Percentiles rank a stretch among this genome's conserved stretches.
Conservation (phyloP, 2,113 vertebrate species). For the Campylomormyrus tamandua region DNA sequence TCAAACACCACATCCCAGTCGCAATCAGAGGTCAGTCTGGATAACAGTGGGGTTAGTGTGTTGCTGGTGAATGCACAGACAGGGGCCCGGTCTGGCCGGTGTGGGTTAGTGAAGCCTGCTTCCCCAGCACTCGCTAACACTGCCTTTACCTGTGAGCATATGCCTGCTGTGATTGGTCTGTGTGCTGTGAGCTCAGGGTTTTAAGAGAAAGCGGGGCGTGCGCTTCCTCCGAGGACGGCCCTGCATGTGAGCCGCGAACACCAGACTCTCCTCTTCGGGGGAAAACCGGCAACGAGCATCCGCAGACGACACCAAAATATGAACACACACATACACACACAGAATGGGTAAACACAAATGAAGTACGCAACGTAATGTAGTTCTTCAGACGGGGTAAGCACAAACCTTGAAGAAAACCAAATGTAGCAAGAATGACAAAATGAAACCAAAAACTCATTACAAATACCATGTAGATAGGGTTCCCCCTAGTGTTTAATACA, state of each 20-base stretch:
- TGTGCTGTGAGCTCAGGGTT: constrained; percentile 57
- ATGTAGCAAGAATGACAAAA: background rate
- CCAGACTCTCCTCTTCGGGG: constrained; percentile 49
- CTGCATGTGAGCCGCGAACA: constrained; percentile 34
- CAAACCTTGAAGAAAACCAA: background rate
- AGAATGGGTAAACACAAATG: constrained; percentile 29
- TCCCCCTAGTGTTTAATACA: constrained; percentile 6
- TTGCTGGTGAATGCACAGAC: background rate
- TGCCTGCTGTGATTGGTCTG: constrained; percentile 53
- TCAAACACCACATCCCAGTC: background rate
- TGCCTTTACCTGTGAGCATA: constrained; percentile 49
- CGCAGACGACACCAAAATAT: constrained; percentile 13
- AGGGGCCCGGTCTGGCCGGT: background rate
- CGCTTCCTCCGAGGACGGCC: constrained; percentile 61
- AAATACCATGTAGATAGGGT: constrained; percentile 27
- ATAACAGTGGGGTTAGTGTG: background rate
- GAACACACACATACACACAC: constrained; percentile 30
- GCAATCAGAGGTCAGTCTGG: background rate
- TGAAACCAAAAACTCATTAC: constrained; percentile 2
- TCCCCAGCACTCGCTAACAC: background rate
- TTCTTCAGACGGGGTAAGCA: background rate
- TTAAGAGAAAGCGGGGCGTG: constrained; percentile 66
- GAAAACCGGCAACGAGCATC: constrained; percentile 23
- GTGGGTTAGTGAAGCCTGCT: constrained; percentile 10
- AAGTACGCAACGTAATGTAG: constrained; percentile 24